Conservation (phyloP, 1,140 invertebrate species). For the Agrilus planipennis region DNA sequence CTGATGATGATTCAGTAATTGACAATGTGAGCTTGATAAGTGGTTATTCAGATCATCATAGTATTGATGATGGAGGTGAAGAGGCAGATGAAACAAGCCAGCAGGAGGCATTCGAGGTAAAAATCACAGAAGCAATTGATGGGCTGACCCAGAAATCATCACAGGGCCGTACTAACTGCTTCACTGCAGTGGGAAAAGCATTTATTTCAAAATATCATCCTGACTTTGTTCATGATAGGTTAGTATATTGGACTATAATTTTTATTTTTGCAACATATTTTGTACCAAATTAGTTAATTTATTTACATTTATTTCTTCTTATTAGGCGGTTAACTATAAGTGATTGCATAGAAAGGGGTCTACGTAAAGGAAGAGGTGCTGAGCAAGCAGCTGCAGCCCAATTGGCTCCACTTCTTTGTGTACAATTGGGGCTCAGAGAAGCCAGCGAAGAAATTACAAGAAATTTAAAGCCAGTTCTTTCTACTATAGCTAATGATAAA, state of each 20-base stretch:
- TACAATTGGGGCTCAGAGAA: constrained; percentile 65
- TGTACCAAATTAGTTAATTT: too few species aligned
- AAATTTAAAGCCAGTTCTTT: constrained; percentile 44
- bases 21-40: constrained; percentile 57
- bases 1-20: constrained; percentile 52
- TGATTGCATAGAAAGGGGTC: constrained; percentile 64
- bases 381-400: constrained; percentile 71
- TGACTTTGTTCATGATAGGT: constrained; percentile 59
- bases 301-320: constrained; percentile 11
- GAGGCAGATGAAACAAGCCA: constrained; percentile 45
- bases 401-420: constrained; percentile 62
- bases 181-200: constrained; percentile 59
- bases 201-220: constrained; percentile 71
- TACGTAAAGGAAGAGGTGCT: constrained; percentile 69
- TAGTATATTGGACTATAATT: constrained; percentile 17
- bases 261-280: too few species aligned
- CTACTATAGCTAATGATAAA: constrained; percentile 47
- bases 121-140: constrained; percentile 75
- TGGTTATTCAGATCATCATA: constrained; percentile 48
- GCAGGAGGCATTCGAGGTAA: constrained; percentile 78
- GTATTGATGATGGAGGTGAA: constrained; percentile 43
- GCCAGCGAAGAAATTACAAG: constrained; percentile 49
- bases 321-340: constrained; percentile 62
- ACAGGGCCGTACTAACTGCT: constrained; percentile 60
- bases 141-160: constrained; percentile 74